These are phyloP conservation scores for Antheraea assamensis DNA, from an alignment of 2,888 invertebrate species.

Conservation along the genomic window DNA sequence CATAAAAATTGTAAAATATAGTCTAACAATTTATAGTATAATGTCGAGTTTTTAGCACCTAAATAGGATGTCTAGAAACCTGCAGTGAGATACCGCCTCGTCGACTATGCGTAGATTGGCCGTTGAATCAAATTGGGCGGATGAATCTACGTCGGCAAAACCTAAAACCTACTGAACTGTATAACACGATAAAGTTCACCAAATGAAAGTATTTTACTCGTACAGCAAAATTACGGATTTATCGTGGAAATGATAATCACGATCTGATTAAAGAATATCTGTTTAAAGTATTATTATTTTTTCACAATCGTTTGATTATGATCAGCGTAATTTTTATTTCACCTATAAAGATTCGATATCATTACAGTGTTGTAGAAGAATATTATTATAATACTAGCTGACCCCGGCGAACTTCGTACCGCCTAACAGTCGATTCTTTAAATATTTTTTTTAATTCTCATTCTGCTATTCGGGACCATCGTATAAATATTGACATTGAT, in stretches of 20 bases:
- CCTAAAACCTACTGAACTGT: slow-evolving; percentile 32
- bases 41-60: background rate
- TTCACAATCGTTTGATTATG: slow-evolving; percentile 31
- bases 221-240: slow-evolving; percentile 34
- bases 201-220: slow-evolving; percentile 29
- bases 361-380: no score
- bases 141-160: slow-evolving; percentile 33
- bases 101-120: slow-evolving; percentile 20
- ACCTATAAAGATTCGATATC: background rate
- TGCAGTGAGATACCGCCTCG: background rate
- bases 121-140: slow-evolving; percentile 36
- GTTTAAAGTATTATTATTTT: slow-evolving; percentile 17
- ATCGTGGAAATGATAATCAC: slow-evolving; percentile 23
- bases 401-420: no score
- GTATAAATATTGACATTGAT: no score
- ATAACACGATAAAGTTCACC: slow-evolving; percentile 38
- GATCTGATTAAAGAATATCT: slow-evolving; percentile 22
- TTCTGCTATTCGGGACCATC: no score
- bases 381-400: no score
- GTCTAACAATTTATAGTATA: background rate
- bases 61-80: slow-evolving; percentile 1
- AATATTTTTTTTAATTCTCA: no score
- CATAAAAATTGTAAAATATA: background rate
- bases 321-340: slow-evolving; percentile 23
- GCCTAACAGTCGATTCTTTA: no score